Percentiles rank a stretch among this genome's conserved stretches.
Conservation (phyloP, 1,140 invertebrate species). For the Sarcophaga peregrina region DNA sequence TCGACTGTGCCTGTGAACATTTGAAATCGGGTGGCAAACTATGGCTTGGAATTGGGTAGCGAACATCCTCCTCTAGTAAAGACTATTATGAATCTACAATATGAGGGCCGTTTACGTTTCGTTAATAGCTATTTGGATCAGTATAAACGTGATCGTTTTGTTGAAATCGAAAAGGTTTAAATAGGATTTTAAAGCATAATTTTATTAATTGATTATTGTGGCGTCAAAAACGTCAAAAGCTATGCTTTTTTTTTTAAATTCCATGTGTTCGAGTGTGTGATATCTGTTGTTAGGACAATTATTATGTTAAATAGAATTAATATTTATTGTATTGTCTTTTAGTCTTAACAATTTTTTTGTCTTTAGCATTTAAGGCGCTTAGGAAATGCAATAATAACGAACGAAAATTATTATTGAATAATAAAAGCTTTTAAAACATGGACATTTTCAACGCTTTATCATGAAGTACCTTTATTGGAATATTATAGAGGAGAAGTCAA, state of each 20-base stretch:
- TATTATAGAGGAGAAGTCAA: no score
- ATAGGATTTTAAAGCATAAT: neutral
- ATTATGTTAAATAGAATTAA: neutral
- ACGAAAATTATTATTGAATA: no score
- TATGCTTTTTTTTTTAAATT: neutral
- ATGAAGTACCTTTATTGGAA: no score
- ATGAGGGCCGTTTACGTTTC: constrained; percentile 65
- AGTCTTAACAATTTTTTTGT: neutral
- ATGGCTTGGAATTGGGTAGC: constrained; percentile 72
- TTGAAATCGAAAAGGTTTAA: constrained; percentile 69
- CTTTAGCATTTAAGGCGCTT: constrained; percentile 17
- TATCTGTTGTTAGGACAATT: neutral
- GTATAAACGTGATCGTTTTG: constrained; percentile 71
- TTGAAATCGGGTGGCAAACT: constrained; percentile 69
- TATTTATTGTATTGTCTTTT: neutral
- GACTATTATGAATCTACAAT: constrained; percentile 67
- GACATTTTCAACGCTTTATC: no score
- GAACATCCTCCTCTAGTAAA: constrained; percentile 70
- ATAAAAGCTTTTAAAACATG: no score
- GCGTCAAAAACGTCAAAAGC: neutral
- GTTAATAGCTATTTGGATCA: constrained; percentile 70
- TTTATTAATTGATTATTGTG: neutral
- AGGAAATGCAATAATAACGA: neutral
- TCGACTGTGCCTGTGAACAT: constrained; percentile 68
- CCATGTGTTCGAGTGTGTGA: neutral